These are phyloP conservation scores for Calliopum simillimum DNA, from an alignment of 2,888 invertebrate species.

Conservation along the genomic window DNA sequence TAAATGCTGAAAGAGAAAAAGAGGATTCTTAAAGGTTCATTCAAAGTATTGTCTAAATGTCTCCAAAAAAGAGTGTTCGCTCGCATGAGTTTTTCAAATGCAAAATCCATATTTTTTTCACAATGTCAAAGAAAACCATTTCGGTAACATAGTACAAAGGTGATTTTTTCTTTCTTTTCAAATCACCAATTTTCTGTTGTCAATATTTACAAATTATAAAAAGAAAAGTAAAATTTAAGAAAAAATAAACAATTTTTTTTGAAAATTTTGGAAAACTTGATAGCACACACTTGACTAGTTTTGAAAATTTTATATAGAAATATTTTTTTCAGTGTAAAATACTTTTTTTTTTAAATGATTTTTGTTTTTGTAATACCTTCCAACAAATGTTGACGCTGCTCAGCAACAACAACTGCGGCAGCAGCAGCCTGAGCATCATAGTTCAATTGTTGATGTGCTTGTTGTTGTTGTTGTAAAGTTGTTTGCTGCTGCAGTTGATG, in stretches of 20 bases:
- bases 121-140: constrained; percentile 12
- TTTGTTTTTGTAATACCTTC: constrained; percentile 65
- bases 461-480: constrained; percentile 48
- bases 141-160: too few relatives aligned
- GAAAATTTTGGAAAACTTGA: constrained; percentile 34
- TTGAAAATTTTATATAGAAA: constrained; percentile 35
- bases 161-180: too few relatives aligned
- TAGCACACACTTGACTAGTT: constrained; percentile 22
- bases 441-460: constrained; percentile 53
- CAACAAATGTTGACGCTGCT: constrained; percentile 67
- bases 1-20: constrained; percentile 19
- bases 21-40: background rate
- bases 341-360: constrained; percentile 44
- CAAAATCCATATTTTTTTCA: constrained; percentile 10
- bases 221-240: constrained; percentile 37
- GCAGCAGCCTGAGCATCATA: constrained; percentile 56
- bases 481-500: constrained; percentile 52
- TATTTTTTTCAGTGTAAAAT: constrained; percentile 40
- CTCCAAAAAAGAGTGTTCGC: constrained; percentile 61
- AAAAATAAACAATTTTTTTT: constrained; percentile 23
- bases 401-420: constrained; percentile 59
- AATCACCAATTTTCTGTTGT: background rate
- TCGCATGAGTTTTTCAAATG: constrained; percentile 46
- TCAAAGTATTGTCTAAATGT: constrained; percentile 14
- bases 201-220: constrained; percentile 47